Evolutionary conservation across 2,888 invertebrate species (phyloP).

Genomic region (Cecidostiba fungosa): DNA sequence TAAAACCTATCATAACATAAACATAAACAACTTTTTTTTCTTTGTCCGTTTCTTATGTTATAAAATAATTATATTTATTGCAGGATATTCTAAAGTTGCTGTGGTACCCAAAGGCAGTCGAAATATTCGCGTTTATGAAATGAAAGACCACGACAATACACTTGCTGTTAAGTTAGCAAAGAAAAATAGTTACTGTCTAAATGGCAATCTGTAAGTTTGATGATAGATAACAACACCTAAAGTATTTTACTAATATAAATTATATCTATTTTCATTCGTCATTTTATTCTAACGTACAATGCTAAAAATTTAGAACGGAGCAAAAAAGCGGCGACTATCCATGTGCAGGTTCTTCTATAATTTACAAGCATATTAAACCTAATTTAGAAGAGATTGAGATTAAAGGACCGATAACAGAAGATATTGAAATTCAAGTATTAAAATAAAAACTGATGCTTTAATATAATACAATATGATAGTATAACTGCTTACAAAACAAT

Average conservation of each 20-base stretch:
- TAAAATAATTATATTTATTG: neutral
- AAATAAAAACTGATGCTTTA: neutral
- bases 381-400: slow-evolving; percentile 91
- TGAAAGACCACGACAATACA: slow-evolving; percentile 82
- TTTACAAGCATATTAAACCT: slow-evolving; percentile 87
- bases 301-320: slow-evolving; percentile 82
- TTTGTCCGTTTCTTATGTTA: too few relatives aligned
- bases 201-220: slow-evolving; percentile 82
- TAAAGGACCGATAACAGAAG: slow-evolving; percentile 90
- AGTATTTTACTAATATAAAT: neutral
- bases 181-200: slow-evolving; percentile 88
- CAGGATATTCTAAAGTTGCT: slow-evolving; percentile 84
- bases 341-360: slow-evolving; percentile 89
- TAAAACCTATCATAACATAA: too few relatives aligned
- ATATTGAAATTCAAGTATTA: slow-evolving; percentile 90
- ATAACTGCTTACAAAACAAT: too few relatives aligned
- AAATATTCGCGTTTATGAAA: slow-evolving; percentile 89
- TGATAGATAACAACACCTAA: neutral
- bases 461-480: neutral
- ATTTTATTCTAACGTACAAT: too few relatives aligned
- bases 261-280: neutral
- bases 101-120: slow-evolving; percentile 89
- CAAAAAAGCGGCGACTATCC: slow-evolving; percentile 90
- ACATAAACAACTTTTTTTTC: too few relatives aligned
- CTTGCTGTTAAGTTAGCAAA: slow-evolving; percentile 89